Base-by-base conservation (phyloP, 2,113 vertebrate species). In the Pelecanoides urinatrix region DNA sequence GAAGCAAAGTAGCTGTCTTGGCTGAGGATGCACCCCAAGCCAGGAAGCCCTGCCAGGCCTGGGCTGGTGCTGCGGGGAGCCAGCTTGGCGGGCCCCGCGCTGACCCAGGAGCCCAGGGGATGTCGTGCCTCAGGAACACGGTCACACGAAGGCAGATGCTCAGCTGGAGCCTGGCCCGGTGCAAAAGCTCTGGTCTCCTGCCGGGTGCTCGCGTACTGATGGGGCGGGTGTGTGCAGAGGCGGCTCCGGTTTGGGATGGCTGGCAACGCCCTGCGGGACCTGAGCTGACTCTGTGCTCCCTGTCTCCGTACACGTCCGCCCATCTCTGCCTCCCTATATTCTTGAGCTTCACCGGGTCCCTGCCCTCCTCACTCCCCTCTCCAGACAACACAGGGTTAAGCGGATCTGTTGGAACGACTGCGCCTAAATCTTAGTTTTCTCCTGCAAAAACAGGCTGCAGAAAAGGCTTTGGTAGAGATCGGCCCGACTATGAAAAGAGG, bases 331-430 rank as follows among this genome's bases (percentile, higher is more conserved):
- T 66, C 29, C 15, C 12, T 11, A 1, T 27, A 10, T 30, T 67
- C 34, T 53, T 49, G 22, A 50, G 17, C 9, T 66, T 77, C 59
- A 38, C 2, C 4, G 19, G 6, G 5, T 32, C 11, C 7, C 32
- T 67, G 52, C 42, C 44, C 10, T 68, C 10, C n/a, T 73, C n/a
- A 59, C 13, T 22, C 63, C 29, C 11, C 16, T 11, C 26, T 47
- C 44, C 53, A 61, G 62, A 36, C 53, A 71, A 17, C 45, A 61
- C 5, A 36, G 61, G 49, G 91, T 91, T 97, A 78, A 87, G 19
- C 0, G 0, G 12, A 36, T 70, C n/a, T 74, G 7, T 44, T 73
- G 79, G 59, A 73, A 18, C 1, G 3, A 21, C 20, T 16, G 15
- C 91, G 9, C 9, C 32, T 67, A 61, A 85, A 47, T 42, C 13